Conservation (phyloP, 2,888 invertebrate genomes). For the Malthinus seriepunctatus region DNA sequence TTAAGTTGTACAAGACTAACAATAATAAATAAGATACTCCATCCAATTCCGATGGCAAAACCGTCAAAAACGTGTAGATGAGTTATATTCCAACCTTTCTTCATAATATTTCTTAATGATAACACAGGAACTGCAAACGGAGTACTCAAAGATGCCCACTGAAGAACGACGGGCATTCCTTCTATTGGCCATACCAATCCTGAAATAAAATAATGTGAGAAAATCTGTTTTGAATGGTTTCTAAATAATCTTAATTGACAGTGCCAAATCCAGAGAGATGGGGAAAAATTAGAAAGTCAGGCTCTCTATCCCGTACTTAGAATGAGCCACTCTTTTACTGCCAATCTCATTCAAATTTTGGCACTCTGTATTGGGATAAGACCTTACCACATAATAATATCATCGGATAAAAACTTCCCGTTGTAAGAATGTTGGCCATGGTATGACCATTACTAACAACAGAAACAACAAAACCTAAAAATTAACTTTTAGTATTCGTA, state of each 20-base stretch:
- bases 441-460: conserved; percentile 77
- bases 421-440: conserved; percentile 80
- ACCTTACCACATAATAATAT: conserved; percentile 81
- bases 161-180: conserved; percentile 60
- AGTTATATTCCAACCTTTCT: conserved; percentile 72
- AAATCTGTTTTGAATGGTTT: not conserved
- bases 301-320: too few relatives aligned
- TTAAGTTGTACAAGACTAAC: conserved; percentile 45
- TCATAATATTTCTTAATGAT: conserved; percentile 75
- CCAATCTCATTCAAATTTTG: too few relatives aligned
- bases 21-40: conserved; percentile 54
- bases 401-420: conserved; percentile 90
- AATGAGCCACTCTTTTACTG: too few relatives aligned
- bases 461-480: conserved; percentile 76
- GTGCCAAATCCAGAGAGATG: too few relatives aligned
- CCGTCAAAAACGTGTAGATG: conserved; percentile 75
- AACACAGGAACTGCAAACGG: conserved; percentile 83
- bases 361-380: too few relatives aligned
- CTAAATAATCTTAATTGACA: too few relatives aligned
- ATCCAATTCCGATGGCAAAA: conserved; percentile 66
- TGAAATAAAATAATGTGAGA: conserved; percentile 39
- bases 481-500: not conserved
- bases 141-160: conserved; percentile 45
- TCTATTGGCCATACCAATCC: conserved; percentile 73
- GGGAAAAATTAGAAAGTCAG: too few relatives aligned